Evolutionary conservation across 64 coral and sea anemone species (phyloP).

Genomic region (Exaiptasia diaphana): DNA sequence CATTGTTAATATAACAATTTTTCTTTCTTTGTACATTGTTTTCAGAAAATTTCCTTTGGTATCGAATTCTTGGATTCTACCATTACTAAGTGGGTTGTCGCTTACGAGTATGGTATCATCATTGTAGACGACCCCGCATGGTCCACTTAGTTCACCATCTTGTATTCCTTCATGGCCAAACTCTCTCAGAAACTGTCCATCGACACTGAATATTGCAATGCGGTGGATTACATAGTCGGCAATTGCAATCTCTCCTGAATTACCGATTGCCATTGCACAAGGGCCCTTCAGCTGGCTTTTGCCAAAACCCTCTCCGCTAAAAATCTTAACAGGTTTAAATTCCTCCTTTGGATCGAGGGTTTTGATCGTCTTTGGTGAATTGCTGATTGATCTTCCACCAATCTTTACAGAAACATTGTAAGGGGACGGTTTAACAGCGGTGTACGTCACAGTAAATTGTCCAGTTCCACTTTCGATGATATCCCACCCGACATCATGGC

Average conservation of each 20-base stretch:
- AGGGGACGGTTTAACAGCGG: background rate
- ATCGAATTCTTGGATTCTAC: slow-evolving; percentile 70
- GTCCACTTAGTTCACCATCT: slow-evolving; percentile 41
- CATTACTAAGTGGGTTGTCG: slow-evolving; percentile 52
- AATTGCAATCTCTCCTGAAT: slow-evolving; percentile 56
- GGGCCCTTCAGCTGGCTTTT: slow-evolving; percentile 67
- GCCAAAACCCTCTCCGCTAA: slow-evolving; percentile 56
- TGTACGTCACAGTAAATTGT: background rate
- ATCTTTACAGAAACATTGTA: background rate
- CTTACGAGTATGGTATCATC: slow-evolving; percentile 25
- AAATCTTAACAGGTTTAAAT: slow-evolving; percentile 13
- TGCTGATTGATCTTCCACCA: background rate
- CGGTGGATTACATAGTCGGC: slow-evolving; percentile 70
- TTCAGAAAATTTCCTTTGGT: background rate
- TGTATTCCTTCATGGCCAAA: slow-evolving; percentile 56
- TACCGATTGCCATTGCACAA: slow-evolving; percentile 45
- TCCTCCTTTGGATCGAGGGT: too few species aligned
- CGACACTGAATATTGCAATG: slow-evolving; percentile 64
- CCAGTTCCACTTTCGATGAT: background rate
- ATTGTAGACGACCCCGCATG: slow-evolving; percentile 39
- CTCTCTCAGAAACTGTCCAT: slow-evolving; percentile 61
- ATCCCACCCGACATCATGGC: background rate
- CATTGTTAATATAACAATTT: background rate
- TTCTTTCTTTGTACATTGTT: background rate
- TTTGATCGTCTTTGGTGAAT: background rate